Base-by-base conservation (phyloP, 1,140 invertebrate genomes). In the Drosophila insularis region DNA sequence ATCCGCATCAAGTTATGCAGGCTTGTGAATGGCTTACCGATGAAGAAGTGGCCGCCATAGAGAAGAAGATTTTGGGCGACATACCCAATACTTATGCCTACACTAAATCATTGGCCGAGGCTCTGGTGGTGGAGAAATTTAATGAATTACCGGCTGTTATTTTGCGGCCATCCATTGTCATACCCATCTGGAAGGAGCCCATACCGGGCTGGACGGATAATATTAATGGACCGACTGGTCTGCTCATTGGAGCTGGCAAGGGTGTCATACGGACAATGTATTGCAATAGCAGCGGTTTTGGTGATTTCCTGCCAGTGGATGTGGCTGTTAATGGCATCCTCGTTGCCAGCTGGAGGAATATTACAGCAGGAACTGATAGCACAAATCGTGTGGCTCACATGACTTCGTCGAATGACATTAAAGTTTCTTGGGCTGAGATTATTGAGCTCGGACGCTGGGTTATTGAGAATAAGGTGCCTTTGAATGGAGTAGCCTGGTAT, bases 121-220 rank as follows among this genome's bases (percentile, higher is more conserved):
- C 95, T 11, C 82, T 98, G 35, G 95, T 97, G 1, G 95, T 96
- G 32, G 96, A 98, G 90, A 93, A 94, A 37, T 95, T 96, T 92
- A 91, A 94, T 14, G 62, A 84, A 14, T 90, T 99, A 27, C 98
- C 98, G 4, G 93, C 96, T 0, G 94, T 98, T 37, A 97, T 99
- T 65, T 93, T 99, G 11, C 93, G 98, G 71, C 98, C 98, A 11
- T 98, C 97, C 0, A 98, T 98, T 84, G 96, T 97, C 3, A 96
- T 96, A 79, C 95, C 96, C n/a, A 93, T 96, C 21, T 96, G 95
- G 95, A 94, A 95, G 74, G 95, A 96, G 72, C 96, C 96, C 0
- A 71, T 96, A 4, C 95, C 95, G 0, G 97, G 98, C 27, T 99
- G 98, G 98, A 98, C 97, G 1, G 97, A 98, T 90, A 98, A 98